A percentile compares a stretch with the other conserved stretches of the same genome.
Conservation (phyloP, 2,888 invertebrate species). For the Holacanthella duospinosa region DNA sequence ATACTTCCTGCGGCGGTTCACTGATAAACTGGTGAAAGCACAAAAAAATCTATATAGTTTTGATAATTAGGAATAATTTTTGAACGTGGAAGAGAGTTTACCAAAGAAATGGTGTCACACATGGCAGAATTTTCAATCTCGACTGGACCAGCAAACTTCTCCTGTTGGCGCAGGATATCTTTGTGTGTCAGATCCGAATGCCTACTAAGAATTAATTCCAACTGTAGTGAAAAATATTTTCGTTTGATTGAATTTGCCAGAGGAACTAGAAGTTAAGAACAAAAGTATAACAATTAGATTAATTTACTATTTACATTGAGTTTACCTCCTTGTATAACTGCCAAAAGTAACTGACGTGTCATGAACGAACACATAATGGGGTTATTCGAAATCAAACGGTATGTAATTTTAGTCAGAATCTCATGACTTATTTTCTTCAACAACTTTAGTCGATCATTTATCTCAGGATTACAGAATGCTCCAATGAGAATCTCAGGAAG, state of each 20-base stretch:
- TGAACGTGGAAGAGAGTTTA: too few species aligned
- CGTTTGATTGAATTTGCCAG: slow-evolving; percentile 19
- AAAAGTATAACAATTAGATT: background rate
- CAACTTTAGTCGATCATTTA: slow-evolving; percentile 7
- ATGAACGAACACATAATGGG: slow-evolving; percentile 1
- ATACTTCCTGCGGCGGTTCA: slow-evolving; percentile 16
- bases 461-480: slow-evolving; percentile 21
- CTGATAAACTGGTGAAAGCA: slow-evolving; percentile 20
- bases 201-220: slow-evolving; percentile 11
- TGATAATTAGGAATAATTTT: too few species aligned
- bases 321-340: slow-evolving; percentile 12
- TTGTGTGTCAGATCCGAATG: slow-evolving; percentile 7
- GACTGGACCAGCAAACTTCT: slow-evolving; percentile 18
- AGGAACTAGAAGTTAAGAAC: slow-evolving; percentile 18
- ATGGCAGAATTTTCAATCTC: slow-evolving; percentile 7
- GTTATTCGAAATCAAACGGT: slow-evolving; percentile 8
- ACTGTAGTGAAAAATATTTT: slow-evolving; percentile 20
- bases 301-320: background rate
- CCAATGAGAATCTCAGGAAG: slow-evolving; percentile 18
- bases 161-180: slow-evolving; percentile 28
- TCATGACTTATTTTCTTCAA: slow-evolving; percentile 13
- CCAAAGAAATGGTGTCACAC: slow-evolving; percentile 10
- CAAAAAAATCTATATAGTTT: background rate
- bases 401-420: slow-evolving; percentile 19
- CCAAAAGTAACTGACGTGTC: slow-evolving; percentile 9